Evolutionary conservation across 2,888 invertebrate species (phyloP).

Genomic region (Tinea trinotella): DNA sequence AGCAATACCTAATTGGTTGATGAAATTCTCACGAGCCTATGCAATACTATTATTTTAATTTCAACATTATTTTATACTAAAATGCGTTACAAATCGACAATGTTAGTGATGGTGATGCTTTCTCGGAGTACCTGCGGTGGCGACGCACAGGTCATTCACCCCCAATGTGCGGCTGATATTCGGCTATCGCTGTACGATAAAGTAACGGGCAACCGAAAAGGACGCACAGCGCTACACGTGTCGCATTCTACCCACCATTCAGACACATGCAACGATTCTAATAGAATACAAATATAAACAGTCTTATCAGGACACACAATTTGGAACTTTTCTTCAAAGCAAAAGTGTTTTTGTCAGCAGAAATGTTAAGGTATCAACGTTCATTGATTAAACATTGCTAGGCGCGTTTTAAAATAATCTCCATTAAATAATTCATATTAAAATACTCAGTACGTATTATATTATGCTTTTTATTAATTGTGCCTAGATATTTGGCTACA

Average conservation of each 20-base stretch:
- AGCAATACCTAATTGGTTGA: background rate
- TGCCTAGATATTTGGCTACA: no score
- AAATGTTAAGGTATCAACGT: no score
- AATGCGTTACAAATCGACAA: constrained; percentile 14
- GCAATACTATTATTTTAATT: background rate
- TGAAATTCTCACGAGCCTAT: background rate
- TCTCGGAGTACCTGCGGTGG: constrained; percentile 12
- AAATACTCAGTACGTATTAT: no score
- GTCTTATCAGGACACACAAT: background rate
- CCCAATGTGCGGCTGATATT: constrained; percentile 52
- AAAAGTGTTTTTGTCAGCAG: no score
- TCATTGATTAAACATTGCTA: no score
- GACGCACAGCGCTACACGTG: constrained; percentile 9
- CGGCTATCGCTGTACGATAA: constrained; percentile 61
- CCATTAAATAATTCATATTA: no score
- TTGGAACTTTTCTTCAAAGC: no score
- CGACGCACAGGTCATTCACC: constrained; percentile 49
- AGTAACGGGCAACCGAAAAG: constrained; percentile 14
- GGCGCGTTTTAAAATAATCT: no score
- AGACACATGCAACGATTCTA: background rate
- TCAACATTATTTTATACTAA: background rate
- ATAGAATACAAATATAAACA: background rate
- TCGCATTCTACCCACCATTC: constrained; percentile 5
- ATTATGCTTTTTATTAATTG: no score
- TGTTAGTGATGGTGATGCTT: constrained; percentile 1